A percentile compares a stretch with the other conserved stretches of the same genome.
phyloP scores from a whole-genome alignment of 2,113 vertebrate species.

The Lipophrys pholis region DNA sequence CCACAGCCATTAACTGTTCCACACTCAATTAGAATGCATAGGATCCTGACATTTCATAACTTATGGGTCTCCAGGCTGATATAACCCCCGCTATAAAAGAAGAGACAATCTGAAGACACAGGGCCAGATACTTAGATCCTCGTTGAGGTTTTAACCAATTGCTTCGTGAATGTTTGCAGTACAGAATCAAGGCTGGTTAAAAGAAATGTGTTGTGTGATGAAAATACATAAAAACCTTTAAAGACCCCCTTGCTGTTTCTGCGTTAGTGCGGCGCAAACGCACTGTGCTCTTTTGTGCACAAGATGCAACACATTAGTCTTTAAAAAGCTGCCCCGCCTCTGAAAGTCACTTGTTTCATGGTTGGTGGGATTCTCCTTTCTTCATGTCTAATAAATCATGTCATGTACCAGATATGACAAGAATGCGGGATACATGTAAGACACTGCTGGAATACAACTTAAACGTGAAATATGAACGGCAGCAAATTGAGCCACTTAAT shows the following conservation, averaged over 20 bases:
- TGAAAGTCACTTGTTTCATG: constrained; percentile 84
- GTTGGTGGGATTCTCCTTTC: constrained; percentile 85
- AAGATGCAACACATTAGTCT: constrained; percentile 58
- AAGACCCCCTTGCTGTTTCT: constrained; percentile 41
- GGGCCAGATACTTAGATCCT: constrained; percentile 73
- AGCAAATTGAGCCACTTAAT: constrained; percentile 93
- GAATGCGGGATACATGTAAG: constrained; percentile 88
- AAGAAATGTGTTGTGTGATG: constrained; percentile 59
- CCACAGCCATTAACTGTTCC: constrained; percentile 84
- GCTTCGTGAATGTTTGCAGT: constrained; percentile 70
- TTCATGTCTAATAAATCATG: constrained; percentile 94
- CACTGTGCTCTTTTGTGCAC: constrained; percentile 34
- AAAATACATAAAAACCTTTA: constrained; percentile 16
- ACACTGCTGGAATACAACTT: constrained; percentile 87
- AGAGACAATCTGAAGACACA: constrained; percentile 72
- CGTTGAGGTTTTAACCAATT: constrained; percentile 75
- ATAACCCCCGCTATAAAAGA: constrained; percentile 80
- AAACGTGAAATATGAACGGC: constrained; percentile 94
- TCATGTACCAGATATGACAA: constrained; percentile 89
- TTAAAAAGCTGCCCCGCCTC: constrained; percentile 78
- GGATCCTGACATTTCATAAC: constrained; percentile 86
- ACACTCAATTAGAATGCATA: constrained; percentile 88
- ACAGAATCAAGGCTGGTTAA: constrained; percentile 72
- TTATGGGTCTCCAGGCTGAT: constrained; percentile 83
- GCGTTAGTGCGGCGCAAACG: constrained; percentile 47